Conservation (phyloP, 1,140 invertebrate species). For the Palaemon carinicauda region DNA sequence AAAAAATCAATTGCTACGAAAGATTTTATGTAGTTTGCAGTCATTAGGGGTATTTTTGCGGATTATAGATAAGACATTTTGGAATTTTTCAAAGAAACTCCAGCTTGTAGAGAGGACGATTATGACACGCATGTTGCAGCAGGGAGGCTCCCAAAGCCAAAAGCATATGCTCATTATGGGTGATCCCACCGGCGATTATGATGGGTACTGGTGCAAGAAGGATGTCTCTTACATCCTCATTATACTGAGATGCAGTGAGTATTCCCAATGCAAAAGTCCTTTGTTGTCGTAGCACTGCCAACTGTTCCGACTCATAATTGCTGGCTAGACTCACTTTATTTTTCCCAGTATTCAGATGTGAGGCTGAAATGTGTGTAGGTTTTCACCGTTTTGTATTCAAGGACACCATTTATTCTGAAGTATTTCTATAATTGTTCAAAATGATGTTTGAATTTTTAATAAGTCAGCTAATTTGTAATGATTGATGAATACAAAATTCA, state of each 20-base stretch:
- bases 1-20: neutral
- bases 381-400: constrained; percentile 9
- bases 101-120: constrained; percentile 24
- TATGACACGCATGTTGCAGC: constrained; percentile 42
- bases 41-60: constrained; percentile 29
- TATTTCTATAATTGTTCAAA: neutral
- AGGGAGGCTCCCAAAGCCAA: constrained; percentile 54
- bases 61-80: constrained; percentile 29
- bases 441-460: neutral
- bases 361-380: constrained; percentile 27
- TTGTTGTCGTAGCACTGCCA: neutral
- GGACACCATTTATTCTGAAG: neutral
- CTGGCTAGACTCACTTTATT: constrained; percentile 32
- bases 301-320: constrained; percentile 6
- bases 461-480: no score
- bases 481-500: no score
- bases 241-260: neutral
- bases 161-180: constrained; percentile 54
- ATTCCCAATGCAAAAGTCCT: neutral
- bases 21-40: constrained; percentile 1
- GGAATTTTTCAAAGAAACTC: neutral
- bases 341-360: constrained; percentile 57
- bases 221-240: neutral
- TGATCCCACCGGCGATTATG: constrained; percentile 20
- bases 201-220: neutral